Conservation (phyloP, 2,797 vertebrate species). For the Semaprochilodus insignis region DNA sequence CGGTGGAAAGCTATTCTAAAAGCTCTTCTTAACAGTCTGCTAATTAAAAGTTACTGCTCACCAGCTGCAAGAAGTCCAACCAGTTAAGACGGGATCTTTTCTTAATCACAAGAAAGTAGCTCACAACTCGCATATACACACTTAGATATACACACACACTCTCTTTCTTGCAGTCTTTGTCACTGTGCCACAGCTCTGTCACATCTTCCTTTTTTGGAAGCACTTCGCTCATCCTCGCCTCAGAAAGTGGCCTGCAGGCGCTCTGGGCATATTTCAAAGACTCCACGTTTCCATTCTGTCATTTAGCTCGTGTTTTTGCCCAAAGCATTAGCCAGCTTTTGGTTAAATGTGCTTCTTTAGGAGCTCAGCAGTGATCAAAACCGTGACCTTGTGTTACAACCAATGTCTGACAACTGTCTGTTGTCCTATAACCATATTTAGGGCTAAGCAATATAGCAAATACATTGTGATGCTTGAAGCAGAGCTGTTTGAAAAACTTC, state of each 20-base stretch:
- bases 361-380: conserved; percentile 10
- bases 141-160: background rate
- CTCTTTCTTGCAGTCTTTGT: conserved; percentile 34
- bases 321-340: background rate
- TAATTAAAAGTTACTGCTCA: conserved; percentile 36
- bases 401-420: background rate
- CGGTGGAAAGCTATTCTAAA: conserved; percentile 2
- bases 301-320: conserved; percentile 24
- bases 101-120: conserved; percentile 19
- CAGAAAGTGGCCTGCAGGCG: conserved; percentile 28
- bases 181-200: conserved; percentile 44
- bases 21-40: conserved; percentile 31
- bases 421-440: background rate
- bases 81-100: conserved; percentile 30
- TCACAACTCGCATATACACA: background rate
- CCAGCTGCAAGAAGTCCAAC: conserved; percentile 24
- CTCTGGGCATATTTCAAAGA: conserved; percentile 40
- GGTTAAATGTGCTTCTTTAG: background rate
- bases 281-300: conserved; percentile 46
- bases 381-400: background rate
- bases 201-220: conserved; percentile 61
- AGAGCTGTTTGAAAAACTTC: too few species aligned
- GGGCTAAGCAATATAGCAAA: background rate
- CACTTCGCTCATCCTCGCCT: conserved; percentile 50
- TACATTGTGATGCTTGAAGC: too few species aligned